These are phyloP conservation scores for Odocoileus hemionus DNA, from an alignment of 2,113 vertebrate species.

Conservation along the genomic window DNA sequence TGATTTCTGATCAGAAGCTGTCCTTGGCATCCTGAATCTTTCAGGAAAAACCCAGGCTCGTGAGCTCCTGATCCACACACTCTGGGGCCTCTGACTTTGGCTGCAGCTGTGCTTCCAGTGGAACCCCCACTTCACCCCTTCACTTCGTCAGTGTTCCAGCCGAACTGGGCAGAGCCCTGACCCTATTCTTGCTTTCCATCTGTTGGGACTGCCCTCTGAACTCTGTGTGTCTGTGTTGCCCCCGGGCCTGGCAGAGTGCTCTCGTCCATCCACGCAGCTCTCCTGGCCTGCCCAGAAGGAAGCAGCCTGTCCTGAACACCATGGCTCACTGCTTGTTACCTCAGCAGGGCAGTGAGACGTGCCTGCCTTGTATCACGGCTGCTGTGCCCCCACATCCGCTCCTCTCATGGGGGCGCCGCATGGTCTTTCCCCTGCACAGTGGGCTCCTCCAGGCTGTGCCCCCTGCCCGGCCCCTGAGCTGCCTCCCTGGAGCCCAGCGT, in stretches of 20 bases:
- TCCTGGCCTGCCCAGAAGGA: not conserved
- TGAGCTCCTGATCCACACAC: no score
- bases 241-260: not conserved
- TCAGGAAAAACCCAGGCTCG: not conserved
- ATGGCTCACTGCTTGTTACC: not conserved
- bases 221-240: not conserved
- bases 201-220: not conserved
- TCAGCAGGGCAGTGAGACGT: not conserved
- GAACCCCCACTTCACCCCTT: not conserved
- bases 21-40: not conserved
- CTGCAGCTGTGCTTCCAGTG: not conserved
- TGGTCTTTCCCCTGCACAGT: not conserved
- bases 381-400: not conserved
- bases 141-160: not conserved
- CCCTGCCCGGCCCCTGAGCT: rapidly evolving
- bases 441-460: not conserved
- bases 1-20: not conserved
- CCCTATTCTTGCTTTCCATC: not conserved
- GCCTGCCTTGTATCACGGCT: not conserved
- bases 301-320: not conserved
- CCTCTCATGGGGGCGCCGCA: not conserved
- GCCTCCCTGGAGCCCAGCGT: not conserved
- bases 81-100: not conserved
- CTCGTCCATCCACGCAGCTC: not conserved
- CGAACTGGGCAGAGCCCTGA: not conserved